Conservation (phyloP, 2,797 vertebrate genomes). For the Neosalanx taihuensis region DNA sequence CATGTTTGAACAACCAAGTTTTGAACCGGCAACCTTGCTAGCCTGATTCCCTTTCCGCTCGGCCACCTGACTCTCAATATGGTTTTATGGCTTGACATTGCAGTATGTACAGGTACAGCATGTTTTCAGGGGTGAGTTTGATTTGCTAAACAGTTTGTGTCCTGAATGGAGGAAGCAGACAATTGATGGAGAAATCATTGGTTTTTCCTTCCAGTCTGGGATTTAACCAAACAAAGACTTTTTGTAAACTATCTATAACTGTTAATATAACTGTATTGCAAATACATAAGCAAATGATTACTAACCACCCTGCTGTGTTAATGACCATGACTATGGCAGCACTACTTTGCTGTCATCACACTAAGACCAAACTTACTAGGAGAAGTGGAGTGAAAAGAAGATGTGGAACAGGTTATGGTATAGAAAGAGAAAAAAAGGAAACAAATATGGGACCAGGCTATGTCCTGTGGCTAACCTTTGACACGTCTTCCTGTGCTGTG, state of each 20-base stretch:
- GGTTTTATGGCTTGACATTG: conserved; percentile 6
- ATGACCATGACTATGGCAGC: background rate
- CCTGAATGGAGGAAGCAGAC: background rate
- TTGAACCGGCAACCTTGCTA: no score
- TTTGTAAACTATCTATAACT: no score
- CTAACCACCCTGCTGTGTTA: background rate
- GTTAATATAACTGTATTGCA: no score
- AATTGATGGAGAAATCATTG: background rate
- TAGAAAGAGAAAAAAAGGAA: background rate
- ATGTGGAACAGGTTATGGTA: background rate
- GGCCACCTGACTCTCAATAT: no score
- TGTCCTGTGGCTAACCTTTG: conserved; percentile 17
- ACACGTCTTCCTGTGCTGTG: conserved; percentile 13
- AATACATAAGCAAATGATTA: background rate
- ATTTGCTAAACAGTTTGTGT: background rate
- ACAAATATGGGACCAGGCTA: background rate
- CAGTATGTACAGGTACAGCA: background rate
- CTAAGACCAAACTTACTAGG: background rate
- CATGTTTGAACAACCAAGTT: no score
- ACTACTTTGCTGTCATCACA: background rate
- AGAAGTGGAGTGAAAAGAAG: background rate
- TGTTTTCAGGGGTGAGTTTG: conserved; percentile 6
- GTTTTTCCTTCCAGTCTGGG: background rate
- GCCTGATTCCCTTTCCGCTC: no score
- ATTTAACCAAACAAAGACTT: no score